A percentile compares a stretch with the other conserved stretches of the same genome.
Evolutionary conservation across 1,140 invertebrate species (phyloP).

Genomic region (Orchestia grillus): DNA sequence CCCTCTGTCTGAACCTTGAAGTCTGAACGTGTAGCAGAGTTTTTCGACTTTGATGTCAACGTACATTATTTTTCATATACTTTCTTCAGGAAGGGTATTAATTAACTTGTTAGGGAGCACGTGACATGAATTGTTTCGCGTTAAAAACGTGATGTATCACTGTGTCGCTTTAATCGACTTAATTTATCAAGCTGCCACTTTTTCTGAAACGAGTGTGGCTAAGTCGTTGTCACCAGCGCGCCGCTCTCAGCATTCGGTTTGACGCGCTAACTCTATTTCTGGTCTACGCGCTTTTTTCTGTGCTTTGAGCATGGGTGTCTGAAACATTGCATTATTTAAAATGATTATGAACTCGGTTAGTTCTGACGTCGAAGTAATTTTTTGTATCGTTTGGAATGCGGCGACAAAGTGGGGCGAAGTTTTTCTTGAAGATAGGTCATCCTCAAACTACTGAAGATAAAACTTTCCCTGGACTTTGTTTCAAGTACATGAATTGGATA

Average conservation of each 20-base stretch:
- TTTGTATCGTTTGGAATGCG: too few relatives aligned
- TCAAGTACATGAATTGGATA: too few relatives aligned
- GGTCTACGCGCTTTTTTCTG: too few relatives aligned
- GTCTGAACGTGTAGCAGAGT: not conserved
- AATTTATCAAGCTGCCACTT: slow-evolving; percentile 11
- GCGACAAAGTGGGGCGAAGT: too few relatives aligned
- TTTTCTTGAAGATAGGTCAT: too few relatives aligned
- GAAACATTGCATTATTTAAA: too few relatives aligned
- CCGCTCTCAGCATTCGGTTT: not conserved
- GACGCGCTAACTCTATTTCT: not conserved
- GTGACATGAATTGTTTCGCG: not conserved
- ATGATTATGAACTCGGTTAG: too few relatives aligned
- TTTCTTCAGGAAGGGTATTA: not conserved
- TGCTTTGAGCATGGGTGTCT: too few relatives aligned
- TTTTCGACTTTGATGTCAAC: not conserved
- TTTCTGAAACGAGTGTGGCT: not conserved
- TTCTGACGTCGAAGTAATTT: too few relatives aligned
- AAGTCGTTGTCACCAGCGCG: not conserved
- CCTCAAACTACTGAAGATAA: too few relatives aligned
- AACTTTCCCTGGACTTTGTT: too few relatives aligned
- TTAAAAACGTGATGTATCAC: slow-evolving; percentile 29
- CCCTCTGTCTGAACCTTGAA: too few relatives aligned
- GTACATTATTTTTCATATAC: not conserved
- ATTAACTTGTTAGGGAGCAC: slow-evolving; percentile 14
- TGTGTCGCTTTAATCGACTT: slow-evolving; percentile 20